phyloP scores from a whole-genome alignment of 2,888 invertebrate species.

The Heliconius erato region DNA sequence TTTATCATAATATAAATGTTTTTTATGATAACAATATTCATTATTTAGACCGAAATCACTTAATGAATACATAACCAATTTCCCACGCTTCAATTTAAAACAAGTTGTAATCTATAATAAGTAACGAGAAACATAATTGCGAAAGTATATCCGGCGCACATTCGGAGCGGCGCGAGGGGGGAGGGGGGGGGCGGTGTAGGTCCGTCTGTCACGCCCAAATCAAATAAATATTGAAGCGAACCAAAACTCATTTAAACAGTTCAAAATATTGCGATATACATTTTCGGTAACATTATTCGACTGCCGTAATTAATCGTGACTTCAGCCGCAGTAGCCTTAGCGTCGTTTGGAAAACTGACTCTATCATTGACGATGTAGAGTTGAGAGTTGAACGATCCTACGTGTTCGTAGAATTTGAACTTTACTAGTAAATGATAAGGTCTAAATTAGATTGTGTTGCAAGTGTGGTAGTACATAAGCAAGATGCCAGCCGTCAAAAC shows the following conservation, averaged over 20 bases:
- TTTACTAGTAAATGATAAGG: conserved; percentile 11
- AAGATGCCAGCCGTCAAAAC: conserved; percentile 51
- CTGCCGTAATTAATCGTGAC: conserved; percentile 51
- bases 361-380: background rate
- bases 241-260: conserved; percentile 34
- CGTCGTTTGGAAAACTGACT: conserved; percentile 9
- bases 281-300: conserved; percentile 40
- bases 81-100: conserved; percentile 27
- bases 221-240: conserved; percentile 36
- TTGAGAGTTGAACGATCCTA: background rate
- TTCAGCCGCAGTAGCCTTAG: conserved; percentile 31
- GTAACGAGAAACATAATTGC: conserved; percentile 14
- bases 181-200: too few species aligned
- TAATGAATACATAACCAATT: background rate
- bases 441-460: background rate
- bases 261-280: conserved; percentile 35
- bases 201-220: conserved; percentile 18
- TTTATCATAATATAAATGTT: too few species aligned
- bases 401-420: background rate
- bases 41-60: too few species aligned
- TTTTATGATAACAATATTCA: background rate
- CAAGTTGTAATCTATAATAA: background rate
- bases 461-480: conserved; percentile 34
- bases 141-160: conserved; percentile 17
- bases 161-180: background rate